A percentile compares a stretch with the other conserved stretches of the same genome.
Conservation (phyloP, 2,113 vertebrate genomes). For the Macrotis lagotis region DNA sequence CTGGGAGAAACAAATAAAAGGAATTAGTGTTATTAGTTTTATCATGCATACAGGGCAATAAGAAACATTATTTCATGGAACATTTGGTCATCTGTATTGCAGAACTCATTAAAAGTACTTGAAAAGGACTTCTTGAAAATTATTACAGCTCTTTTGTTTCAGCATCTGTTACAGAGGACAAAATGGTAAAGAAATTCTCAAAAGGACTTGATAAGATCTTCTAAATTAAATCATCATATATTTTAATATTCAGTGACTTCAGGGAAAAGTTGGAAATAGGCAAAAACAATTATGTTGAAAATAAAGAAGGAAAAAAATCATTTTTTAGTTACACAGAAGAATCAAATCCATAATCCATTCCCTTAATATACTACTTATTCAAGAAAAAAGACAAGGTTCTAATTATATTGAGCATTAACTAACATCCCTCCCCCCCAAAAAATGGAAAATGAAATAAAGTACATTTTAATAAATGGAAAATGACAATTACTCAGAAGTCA, state of each 20-base stretch:
- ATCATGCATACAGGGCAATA: not conserved
- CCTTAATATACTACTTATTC: not conserved
- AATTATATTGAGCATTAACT: not conserved
- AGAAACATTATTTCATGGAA: not conserved
- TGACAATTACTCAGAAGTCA: not conserved
- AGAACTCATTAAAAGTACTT: too few species aligned
- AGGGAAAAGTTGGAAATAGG: not conserved
- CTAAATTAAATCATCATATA: not conserved
- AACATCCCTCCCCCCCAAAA: not conserved
- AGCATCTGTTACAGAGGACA: not conserved
- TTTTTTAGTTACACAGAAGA: not conserved
- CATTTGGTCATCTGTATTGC: too few species aligned
- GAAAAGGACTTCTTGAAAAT: too few species aligned
- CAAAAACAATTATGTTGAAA: not conserved
- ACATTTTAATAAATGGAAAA: not conserved
- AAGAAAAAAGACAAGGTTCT: not conserved
- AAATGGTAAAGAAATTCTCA: not conserved
- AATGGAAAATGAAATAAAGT: not conserved
- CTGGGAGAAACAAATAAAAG: not conserved
- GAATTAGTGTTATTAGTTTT: not conserved
- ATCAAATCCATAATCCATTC: not conserved
- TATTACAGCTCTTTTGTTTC: not conserved
- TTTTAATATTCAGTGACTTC: not conserved
- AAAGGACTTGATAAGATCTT: not conserved
- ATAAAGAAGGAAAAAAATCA: not conserved